Conservation (phyloP, 2,888 invertebrate species). For the Caenorhabditis angaria region DNA sequence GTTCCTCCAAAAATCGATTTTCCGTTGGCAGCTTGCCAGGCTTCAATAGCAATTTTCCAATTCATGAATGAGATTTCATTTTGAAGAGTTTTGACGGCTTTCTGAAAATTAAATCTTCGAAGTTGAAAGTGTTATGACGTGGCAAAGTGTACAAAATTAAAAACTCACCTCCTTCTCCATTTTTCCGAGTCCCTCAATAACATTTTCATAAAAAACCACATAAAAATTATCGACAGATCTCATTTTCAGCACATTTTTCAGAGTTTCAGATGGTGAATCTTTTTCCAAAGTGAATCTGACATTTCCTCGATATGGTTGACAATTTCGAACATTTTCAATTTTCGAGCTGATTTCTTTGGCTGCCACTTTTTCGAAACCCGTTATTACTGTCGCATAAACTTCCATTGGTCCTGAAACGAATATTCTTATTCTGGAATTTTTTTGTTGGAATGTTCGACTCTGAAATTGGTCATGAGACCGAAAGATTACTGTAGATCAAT, state of each 20-base stretch:
- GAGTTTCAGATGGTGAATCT: slow-evolving; percentile 38
- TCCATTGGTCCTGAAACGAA: too few species aligned
- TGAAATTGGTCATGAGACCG: too few species aligned
- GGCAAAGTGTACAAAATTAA: too few species aligned
- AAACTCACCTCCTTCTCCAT: slow-evolving; percentile 30
- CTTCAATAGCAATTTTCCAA: slow-evolving; percentile 38
- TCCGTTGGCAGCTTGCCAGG: slow-evolving; percentile 24
- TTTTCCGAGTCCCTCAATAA: slow-evolving; percentile 19
- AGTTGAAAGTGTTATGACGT: background rate
- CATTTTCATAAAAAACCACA: slow-evolving; percentile 37
- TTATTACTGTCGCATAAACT: slow-evolving; percentile 69
- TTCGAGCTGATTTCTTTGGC: slow-evolving; percentile 67
- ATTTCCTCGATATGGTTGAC: slow-evolving; percentile 66
- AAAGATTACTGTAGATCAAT: too few species aligned
- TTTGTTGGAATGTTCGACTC: too few species aligned
- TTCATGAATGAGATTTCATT: slow-evolving; percentile 24
- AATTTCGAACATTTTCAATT: slow-evolving; percentile 20
- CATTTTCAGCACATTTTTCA: slow-evolving; percentile 20
- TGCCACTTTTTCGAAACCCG: slow-evolving; percentile 74
- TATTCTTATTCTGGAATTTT: too few species aligned
- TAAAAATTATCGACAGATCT: slow-evolving; percentile 50
- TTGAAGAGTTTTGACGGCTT: slow-evolving; percentile 27
- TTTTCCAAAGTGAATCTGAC: slow-evolving; percentile 66
- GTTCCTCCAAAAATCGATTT: slow-evolving; percentile 21
- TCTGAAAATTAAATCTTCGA: slow-evolving; percentile 9